Evolutionary conservation across 2,888 invertebrate genomes (phyloP), one percentile per base, ranked within the genome.

Genomic region (Marronus borbonicus): DNA sequence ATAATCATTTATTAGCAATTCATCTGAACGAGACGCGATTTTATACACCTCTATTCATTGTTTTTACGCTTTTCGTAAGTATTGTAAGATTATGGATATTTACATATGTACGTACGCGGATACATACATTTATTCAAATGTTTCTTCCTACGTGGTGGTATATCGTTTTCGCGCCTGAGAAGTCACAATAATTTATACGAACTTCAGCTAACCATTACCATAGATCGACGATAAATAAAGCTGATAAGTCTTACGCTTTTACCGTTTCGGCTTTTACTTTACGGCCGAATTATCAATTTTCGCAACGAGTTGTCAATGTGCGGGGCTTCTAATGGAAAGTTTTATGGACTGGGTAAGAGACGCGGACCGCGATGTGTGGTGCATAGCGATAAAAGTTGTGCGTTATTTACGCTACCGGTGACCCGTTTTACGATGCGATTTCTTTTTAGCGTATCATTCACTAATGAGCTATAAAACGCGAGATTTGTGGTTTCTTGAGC

Each of bases 381-480:
- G 72, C 20, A 58, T 36, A 17, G 72, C 50, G 58, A 72, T 72
- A 72, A 72, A 72, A 72, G 58, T 72, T 58, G 72, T 55, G 55
- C 36, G 72, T 72, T 72, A 72, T 72, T 72, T 72, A 72, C 72
- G 72, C 72, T 72, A 72, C 72, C 55, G 72, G 72, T 58, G 72
- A 20, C 72, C 72, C 58, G 58, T 72, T 72, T 72, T 72, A 72
- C 39, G 72, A 58, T 36, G 39, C 39, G 72, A 72, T 72, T 72
- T 72, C 72, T 72, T 72, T 69, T 72, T 72, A 58, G 72, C 72
- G 72, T 36, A 72, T 1, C 58, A 72, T 58, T 72, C 58, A 58
- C 72, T 72, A 72, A 72, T 72, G 72, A 72, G 20, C 58, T 55
- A 72, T 72, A 72, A 72, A 72, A 58, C 24, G 39, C 39, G 36